phyloP scores from a whole-genome alignment of 1,140 invertebrate genomes.

The Cryptotermes secundus region DNA sequence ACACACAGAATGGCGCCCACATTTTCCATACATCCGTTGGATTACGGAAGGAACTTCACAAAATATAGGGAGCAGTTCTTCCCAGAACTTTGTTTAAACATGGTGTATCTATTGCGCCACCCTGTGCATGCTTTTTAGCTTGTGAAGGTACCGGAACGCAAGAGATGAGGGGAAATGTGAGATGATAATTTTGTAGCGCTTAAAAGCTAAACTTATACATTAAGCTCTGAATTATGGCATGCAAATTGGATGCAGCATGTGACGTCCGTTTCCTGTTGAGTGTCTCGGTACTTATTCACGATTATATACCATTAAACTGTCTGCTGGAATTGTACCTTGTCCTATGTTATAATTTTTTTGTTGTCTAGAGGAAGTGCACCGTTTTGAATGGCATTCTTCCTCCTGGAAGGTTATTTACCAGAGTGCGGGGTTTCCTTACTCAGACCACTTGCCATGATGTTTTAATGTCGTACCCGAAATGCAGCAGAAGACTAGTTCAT shows the following conservation, averaged over 20 bases:
- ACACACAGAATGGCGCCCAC: too few relatives aligned
- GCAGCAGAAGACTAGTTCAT: too few relatives aligned
- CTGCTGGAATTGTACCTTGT: neutral
- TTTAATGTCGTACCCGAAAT: too few relatives aligned
- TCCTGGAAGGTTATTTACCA: neutral
- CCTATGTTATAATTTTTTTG: neutral
- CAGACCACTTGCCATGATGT: too few relatives aligned
- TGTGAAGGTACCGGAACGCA: neutral
- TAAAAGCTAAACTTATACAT: conserved; percentile 2
- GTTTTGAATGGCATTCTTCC: neutral
- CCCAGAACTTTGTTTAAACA: too few relatives aligned
- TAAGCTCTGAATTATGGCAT: neutral
- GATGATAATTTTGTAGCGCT: neutral
- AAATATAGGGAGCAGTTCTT: too few relatives aligned
- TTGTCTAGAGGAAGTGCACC: neutral
- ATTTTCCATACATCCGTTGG: too few relatives aligned
- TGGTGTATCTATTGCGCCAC: too few relatives aligned
- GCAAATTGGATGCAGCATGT: neutral
- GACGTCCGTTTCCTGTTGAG: neutral
- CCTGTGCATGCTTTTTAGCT: neutral
- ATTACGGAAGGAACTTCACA: too few relatives aligned
- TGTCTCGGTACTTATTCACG: neutral
- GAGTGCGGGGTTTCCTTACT: neutral
- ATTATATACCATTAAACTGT: neutral
- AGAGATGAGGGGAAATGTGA: neutral